phyloP scores from a whole-genome alignment of 2,888 invertebrate species.

The Ochropleura plecta region DNA sequence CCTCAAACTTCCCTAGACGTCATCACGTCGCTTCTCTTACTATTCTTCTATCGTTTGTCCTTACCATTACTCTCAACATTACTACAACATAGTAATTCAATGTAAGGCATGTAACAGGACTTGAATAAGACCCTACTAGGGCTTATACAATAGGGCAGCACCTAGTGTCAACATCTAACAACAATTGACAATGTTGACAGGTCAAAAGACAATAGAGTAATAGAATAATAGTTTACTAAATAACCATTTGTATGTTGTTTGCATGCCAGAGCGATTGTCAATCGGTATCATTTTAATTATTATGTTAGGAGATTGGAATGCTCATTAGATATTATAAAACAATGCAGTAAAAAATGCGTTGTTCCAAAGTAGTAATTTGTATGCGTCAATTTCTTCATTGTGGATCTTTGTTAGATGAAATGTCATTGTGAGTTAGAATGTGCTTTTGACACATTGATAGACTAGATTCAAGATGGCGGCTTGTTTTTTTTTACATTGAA shows the following conservation, averaged over 20 bases:
- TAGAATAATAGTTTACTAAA: constrained; percentile 61
- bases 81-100: constrained; percentile 56
- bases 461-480: constrained; percentile 31
- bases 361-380: constrained; percentile 48
- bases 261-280: constrained; percentile 58
- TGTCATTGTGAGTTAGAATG: constrained; percentile 28
- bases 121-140: constrained; percentile 70
- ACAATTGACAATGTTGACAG: constrained; percentile 59
- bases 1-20: neutral
- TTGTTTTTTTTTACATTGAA: neutral
- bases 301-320: constrained; percentile 67
- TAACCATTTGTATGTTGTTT: constrained; percentile 55
- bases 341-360: constrained; percentile 58
- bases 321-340: constrained; percentile 61
- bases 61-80: constrained; percentile 19
- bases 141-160: constrained; percentile 59
- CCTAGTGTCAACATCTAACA: constrained; percentile 44
- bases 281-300: constrained; percentile 58
- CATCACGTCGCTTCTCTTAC: neutral
- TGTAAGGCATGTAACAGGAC: constrained; percentile 60
- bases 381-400: constrained; percentile 42
- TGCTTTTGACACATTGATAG: neutral
- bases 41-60: constrained; percentile 16
- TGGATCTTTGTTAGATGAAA: constrained; percentile 41
- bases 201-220: constrained; percentile 64